These are phyloP conservation scores for Zhuqinia jingwanae DNA, from an alignment of 2,888 invertebrate genomes.

Conservation along the genomic window DNA sequence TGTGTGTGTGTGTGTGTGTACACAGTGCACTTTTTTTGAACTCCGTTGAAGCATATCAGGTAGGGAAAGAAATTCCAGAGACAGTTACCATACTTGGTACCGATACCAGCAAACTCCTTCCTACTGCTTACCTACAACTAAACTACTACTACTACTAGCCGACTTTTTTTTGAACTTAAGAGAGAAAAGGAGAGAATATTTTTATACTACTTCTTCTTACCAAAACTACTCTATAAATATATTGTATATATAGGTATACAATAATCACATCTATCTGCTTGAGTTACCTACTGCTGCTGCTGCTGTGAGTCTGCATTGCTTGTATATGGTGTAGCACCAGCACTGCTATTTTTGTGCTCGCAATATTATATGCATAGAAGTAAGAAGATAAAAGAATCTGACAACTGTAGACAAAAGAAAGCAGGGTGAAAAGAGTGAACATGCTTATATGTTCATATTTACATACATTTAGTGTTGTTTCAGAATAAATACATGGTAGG, in stretches of 20 bases:
- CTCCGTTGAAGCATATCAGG: not conserved
- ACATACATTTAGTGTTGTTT: not conserved
- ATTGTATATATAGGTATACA: not conserved
- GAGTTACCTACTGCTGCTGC: not conserved
- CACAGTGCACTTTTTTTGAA: conserved; percentile 1
- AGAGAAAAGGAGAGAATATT: not conserved
- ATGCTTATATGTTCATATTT: not conserved
- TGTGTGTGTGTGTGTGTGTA: conserved; percentile 1
- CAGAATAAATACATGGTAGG: conserved; percentile 12
- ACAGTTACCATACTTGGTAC: no score
- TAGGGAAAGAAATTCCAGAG: no score
- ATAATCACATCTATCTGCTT: not conserved
- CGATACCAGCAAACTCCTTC: no score
- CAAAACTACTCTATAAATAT: no score
- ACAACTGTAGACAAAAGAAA: no score
- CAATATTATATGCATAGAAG: no score
- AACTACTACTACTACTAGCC: not conserved
- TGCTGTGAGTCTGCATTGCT: not conserved
- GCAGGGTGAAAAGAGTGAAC: not conserved
- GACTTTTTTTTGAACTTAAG: not conserved
- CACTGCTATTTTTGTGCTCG: no score
- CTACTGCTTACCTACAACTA: not conserved
- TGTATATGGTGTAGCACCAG: no score
- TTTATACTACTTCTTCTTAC: not conserved
- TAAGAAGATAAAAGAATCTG: no score